These are phyloP conservation scores for Monodelphis domestica DNA, from an alignment of 2,797 vertebrate species.

Conservation along the genomic window DNA sequence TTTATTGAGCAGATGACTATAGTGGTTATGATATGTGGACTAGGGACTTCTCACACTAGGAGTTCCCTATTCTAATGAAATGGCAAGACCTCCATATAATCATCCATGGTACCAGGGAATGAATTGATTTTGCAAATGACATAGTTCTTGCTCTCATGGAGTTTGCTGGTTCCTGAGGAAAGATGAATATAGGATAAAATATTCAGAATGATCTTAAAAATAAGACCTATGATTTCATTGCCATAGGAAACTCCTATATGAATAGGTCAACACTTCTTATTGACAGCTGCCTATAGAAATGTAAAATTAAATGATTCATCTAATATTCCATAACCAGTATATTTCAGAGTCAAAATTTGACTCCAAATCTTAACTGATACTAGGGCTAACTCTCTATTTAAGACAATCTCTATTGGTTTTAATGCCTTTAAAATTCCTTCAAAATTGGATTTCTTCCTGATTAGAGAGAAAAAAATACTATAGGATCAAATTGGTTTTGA, in stretches of 20 bases:
- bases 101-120: background rate
- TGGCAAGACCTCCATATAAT: background rate
- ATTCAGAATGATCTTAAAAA: background rate
- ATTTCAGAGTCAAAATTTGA: background rate
- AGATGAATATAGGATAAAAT: background rate
- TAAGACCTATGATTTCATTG: background rate
- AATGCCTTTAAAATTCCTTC: conserved; percentile 7
- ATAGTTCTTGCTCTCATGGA: background rate
- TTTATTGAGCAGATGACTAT: background rate
- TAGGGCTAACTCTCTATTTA: too few species aligned
- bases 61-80: background rate
- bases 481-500: conserved; percentile 39
- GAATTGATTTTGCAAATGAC: background rate
- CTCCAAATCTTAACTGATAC: background rate
- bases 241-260: background rate
- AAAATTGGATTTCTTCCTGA: conserved; percentile 17
- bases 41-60: background rate
- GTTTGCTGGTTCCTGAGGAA: background rate
- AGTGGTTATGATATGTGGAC: background rate
- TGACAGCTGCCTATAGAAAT: background rate
- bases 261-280: background rate
- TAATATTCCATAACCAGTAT: background rate
- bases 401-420: background rate
- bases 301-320: background rate
- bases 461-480: background rate